Base-by-base conservation (phyloP, 2,888 invertebrate species). In the Metallyticus violacea region DNA sequence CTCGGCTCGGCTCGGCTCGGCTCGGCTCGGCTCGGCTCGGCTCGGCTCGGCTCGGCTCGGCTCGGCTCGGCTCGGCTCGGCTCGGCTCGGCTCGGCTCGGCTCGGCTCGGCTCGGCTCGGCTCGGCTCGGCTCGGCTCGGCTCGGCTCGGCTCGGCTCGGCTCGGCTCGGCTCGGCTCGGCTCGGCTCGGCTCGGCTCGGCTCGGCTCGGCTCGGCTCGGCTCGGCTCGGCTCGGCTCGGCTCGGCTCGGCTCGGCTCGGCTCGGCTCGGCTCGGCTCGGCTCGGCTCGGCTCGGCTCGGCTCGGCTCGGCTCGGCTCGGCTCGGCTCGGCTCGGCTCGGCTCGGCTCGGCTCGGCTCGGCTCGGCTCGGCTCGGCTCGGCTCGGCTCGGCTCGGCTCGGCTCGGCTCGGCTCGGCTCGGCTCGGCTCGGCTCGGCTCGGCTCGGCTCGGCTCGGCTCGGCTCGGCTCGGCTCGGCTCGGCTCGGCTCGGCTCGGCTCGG, bases 381-480 rank as follows among this genome's bases (percentile, higher is more conserved):
- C 26, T 85, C 85, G 30, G 85, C 22, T 26, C 85, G 40, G 80
- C 22, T 81, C 86, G 78, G 86, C 26, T 77, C 86, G 78, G 77
- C 26, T 27, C 82, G 30, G 84, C 15, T 77, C 86, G 78, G 84
- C 5, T 78, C 84, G 30, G 84, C 0, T 78, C 86, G 30, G 1
- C 6, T 84, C 84, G 78, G 86, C 6, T 84, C 86, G 30, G 84
- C 6, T 2, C 77, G 0, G 86, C n/a, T 2, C 83, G 78, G 83
- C 0, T 77, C 83, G 30, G 85, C 26, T 85, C 85, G 30, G 85
- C 22, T 26, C 85, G 40, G 80, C 22, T 81, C 85, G 77, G 85
- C n/a, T 79, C 85, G 77, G 85, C n/a, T 79, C 85, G 77, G 85
- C n/a, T 79, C 85, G 77, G 85, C n/a, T 79, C 85, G 77, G 85